Evolutionary conservation across 1,140 invertebrate species (phyloP), one percentile per base, ranked within the genome.

Genomic region (Formica selysi): DNA sequence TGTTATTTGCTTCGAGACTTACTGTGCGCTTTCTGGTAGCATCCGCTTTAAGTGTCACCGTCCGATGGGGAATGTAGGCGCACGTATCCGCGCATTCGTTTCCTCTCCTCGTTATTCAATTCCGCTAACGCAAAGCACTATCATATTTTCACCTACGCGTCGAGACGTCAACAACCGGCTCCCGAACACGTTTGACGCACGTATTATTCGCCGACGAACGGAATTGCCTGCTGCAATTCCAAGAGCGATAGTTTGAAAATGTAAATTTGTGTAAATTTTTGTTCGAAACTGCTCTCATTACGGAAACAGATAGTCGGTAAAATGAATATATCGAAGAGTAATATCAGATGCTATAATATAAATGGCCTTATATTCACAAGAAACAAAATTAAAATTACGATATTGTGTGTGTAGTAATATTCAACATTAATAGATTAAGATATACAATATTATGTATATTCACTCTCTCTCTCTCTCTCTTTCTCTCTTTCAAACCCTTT

Each of bases 31-130:
- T 11, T 51, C 48, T 51, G 22, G 57, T 5, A 29, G 57, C 36
- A 61, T 76, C 73, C 73, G 54, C 57, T 76, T 76, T 59, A 76
- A 76, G 54, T 26, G 48, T 51, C 16, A 61, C 36, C n/a, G n/a
- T 61, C 36, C 57, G 36, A 76, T 76, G 13, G 38, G 71, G 48
- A 26, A 61, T 76, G 32, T 59, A 59, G 51, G 3, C n/a, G 51
- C 71, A 36, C 7, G 3, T 41, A 32, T 57, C 32, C 51, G 48
- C 48, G 19, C 16, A 8, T 70, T 48, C 44, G 4, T 64, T 5
- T 44, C 38, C 16, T 74, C 36, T 74, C n/a, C 32, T 61, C 13
- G n/a, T 36, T 57, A 76, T 76, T 61, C 54, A 26, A 61, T 76
- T 61, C 36, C 36, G n/a, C 38, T 54, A 26, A 36, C 54, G 26